Evolutionary conservation across 1,140 invertebrate species (phyloP), one percentile per base, ranked within the genome.

Genomic region (Tetragonula clypearis): DNA sequence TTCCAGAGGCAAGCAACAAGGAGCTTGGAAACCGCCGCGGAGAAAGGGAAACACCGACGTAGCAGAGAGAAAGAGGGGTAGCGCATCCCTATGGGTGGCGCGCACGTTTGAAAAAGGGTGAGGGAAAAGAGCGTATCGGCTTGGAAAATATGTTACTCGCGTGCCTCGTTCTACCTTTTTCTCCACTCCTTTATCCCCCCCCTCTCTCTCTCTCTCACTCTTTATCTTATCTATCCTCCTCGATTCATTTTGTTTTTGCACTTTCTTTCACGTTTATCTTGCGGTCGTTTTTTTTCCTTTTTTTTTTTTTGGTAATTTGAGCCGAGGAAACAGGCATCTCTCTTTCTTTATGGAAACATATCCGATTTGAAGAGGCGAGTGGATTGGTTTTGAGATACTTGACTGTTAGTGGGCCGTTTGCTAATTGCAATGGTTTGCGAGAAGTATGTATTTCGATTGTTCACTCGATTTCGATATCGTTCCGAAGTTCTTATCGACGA

Each of bases 131-230:
- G 73, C 71, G 87, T 86, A 91, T 75, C 87, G 86, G 76, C 58
- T 86, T 49, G 87, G 89, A 91, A 91, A 90, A 91, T 90, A 53
- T 80, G 86, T 80, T 69, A 84, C 80, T 79, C 82, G 69, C 19
- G 56, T 76, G 30, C 73, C 26, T 60, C 56, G 9, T 53, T 26
- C 73, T 60, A 53, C 56, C 68, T 49, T 35, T 56, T 11, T 60
- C 5, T 68, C 21, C 49, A 55, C 17, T 60, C 17, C 17, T 23
- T 6, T 6, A 41, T 19, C n/a, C 53, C 53, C 72, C 11, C 66
- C 30, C 53, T n/a, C 62, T 58, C 15, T 30, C 1, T 55, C 19
- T 21, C 53, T n/a, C 62, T 58, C 15, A n/a, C 1, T 55, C 19
- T 21, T 17, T 9, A 1, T 56, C 26, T n/a, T 2, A n/a, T 12